Evolutionary conservation across 2,888 invertebrate genomes (phyloP), one percentile per base, ranked within the genome.

Genomic region (Trissonchulus latispiculum): DNA sequence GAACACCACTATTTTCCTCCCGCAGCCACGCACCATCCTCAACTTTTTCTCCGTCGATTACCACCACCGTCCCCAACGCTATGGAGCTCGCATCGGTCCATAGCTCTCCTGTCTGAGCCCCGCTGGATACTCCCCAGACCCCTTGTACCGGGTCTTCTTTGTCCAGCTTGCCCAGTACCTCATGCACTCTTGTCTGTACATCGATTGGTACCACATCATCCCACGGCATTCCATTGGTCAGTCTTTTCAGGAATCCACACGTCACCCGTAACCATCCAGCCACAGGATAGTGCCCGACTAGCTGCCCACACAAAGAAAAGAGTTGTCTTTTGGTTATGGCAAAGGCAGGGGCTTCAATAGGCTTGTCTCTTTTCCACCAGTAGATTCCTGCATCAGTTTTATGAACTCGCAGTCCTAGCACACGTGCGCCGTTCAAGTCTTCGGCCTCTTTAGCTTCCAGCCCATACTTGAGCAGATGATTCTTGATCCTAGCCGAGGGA

Each of bases 281-380:
- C n/a, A n/a, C n/a, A n/a, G n/a, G n/a, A n/a, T n/a, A n/a, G n/a
- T 64, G 66, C 15, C 66, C 66, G 33, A 64, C 33, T 64, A 64
- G 66, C 66, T 64, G 8, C 18, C 66, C 66, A n/a, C 66, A 64
- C 33, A 64, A n/a, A 18, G 66, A 8, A 29, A 18, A 64, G 8
- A 64, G 18, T 64, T 64, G 18, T n/a, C n/a, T 8, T 8, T 35
- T 8, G 15, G 66, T 64, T 29, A 64, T n/a, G 18, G 8, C 33
- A 18, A 18, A 18, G n/a, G 15, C 29, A 8, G 8, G 8, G 15
- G 29, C 15, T 18, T 8, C 66, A n/a, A 64, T 64, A 8, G n/a
- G 8, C 29, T 18, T 64, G 33, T 64, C 8, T 8, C 66, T 8
- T 8, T 29, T 8, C 66, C 66, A 64, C 66, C 8, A 64, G 8